Evolutionary conservation across 2,113 vertebrate genomes (phyloP).

Genomic region (Limanda limanda): DNA sequence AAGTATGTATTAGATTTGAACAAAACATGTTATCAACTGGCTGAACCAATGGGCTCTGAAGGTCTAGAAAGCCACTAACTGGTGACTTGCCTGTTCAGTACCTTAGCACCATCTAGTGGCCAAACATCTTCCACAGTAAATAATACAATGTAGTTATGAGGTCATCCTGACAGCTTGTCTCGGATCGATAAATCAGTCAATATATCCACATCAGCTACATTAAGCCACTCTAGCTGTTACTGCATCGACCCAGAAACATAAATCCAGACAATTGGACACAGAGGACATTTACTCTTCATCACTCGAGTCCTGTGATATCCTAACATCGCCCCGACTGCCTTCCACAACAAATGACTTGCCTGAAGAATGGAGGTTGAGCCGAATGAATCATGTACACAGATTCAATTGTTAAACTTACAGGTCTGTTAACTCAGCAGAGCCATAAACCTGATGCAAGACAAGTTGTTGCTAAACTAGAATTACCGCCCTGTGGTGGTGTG

Average conservation of each 20-base stretch:
- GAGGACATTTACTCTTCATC: slow-evolving; percentile 54
- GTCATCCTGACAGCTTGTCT: slow-evolving; percentile 55
- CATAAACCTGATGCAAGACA: not conserved
- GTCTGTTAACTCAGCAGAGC: slow-evolving; percentile 12
- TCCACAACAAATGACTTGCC: slow-evolving; percentile 4
- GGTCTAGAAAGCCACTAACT: not conserved
- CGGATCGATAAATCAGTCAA: slow-evolving; percentile 71
- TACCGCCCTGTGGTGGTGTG: not conserved
- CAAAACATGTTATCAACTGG: not conserved
- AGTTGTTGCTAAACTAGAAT: not conserved
- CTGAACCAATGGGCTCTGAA: not conserved
- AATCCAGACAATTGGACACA: slow-evolving; percentile 60
- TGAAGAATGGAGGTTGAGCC: slow-evolving; percentile 13
- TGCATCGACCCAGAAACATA: slow-evolving; percentile 59
- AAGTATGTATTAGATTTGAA: not conserved
- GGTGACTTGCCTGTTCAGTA: not conserved
- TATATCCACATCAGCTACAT: slow-evolving; percentile 69
- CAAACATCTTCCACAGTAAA: not conserved
- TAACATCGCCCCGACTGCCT: slow-evolving; percentile 48
- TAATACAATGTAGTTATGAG: slow-evolving; percentile 44
- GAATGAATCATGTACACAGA: slow-evolving; percentile 31
- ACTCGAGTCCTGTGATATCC: slow-evolving; percentile 35
- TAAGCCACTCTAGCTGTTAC: slow-evolving; percentile 56
- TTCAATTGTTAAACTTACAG: slow-evolving; percentile 24
- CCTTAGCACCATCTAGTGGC: slow-evolving; percentile 76